Evolutionary conservation across 92 coral and sea anemone genomes (phyloP), one percentile per base, ranked within the genome.

Genomic region (Siderastrea radians): DNA sequence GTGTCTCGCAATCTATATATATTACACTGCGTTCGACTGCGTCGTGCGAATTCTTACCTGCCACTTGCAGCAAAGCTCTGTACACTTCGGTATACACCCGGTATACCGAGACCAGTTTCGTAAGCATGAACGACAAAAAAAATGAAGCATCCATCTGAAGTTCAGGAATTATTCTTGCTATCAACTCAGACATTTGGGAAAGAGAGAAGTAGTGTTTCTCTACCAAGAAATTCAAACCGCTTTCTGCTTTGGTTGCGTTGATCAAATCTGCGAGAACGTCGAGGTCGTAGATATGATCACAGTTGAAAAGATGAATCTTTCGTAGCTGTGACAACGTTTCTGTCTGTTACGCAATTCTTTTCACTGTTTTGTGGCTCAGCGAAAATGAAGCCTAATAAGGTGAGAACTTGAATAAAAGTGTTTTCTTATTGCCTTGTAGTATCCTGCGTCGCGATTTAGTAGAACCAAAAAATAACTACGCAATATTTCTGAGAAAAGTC

Each of bases 301-400:
- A 93, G 87, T 93, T 93, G 84, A 93, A 93, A 7, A 93, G 68
- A 67, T 92, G 92, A 77, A 93, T 86, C 3, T 67, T 74, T 49
- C 60, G 16, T 9, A 13, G 67, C 82, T 49, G 66, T 17, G 64
- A 62, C 78, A 74, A 26, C 17, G 8, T 74, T 44, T 74, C 60
- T 74, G 7, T 53, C 6, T 67, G 62, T n/a, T n/a, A n/a, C n/a
- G n/a, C n/a, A n/a, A n/a, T n/a, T n/a, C n/a, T n/a, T n/a, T n/a
- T n/a, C n/a, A n/a, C n/a, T n/a, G n/a, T n/a, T n/a, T n/a, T n/a
- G n/a, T n/a, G n/a, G n/a, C n/a, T n/a, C n/a, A n/a, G n/a, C n/a
- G n/a, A n/a, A n/a, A n/a, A n/a, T n/a, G n/a, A n/a, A n/a, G n/a
- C n/a, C n/a, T n/a, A n/a, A n/a, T n/a, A n/a, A n/a, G n/a, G n/a